These are phyloP conservation scores for Drosophila sechellia DNA, from an alignment of 1,140 invertebrate genomes.

Conservation along the genomic window DNA sequence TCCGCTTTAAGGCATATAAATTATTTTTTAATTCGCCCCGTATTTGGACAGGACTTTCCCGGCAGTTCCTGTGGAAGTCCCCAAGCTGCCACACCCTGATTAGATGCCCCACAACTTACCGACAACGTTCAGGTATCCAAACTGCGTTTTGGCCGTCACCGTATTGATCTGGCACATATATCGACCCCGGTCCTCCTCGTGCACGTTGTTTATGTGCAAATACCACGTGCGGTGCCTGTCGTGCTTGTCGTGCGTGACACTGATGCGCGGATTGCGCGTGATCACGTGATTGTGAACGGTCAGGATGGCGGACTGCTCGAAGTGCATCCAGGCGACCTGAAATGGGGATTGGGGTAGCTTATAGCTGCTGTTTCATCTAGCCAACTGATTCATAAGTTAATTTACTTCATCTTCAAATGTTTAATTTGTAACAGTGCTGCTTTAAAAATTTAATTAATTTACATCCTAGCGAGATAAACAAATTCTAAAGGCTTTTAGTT, in stretches of 20 bases:
- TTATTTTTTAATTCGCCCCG: slow-evolving; percentile 76
- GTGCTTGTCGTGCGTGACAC: slow-evolving; percentile 92
- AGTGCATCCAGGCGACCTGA: slow-evolving; percentile 98
- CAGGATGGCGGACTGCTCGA: slow-evolving; percentile 96
- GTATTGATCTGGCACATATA: slow-evolving; percentile 99
- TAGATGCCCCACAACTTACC: slow-evolving; percentile 88
- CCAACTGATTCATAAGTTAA: no score
- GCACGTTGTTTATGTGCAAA: slow-evolving; percentile 95
- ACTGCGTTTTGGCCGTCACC: slow-evolving; percentile 95
- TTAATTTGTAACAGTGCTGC: no score
- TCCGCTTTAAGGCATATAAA: slow-evolving; percentile 69
- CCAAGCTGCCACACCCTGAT: slow-evolving; percentile 35
- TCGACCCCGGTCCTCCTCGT: slow-evolving; percentile 94
- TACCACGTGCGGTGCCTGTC: slow-evolving; percentile 94
- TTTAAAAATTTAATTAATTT: background rate
- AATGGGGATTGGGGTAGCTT: slow-evolving; percentile 43
- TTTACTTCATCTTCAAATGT: no score
- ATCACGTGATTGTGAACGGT: slow-evolving; percentile 97
- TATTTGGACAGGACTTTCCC: slow-evolving; percentile 67
- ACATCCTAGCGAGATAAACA: background rate
- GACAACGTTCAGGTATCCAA: slow-evolving; percentile 96
- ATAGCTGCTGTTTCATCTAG: background rate
- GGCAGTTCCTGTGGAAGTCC: background rate
- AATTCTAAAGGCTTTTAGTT: slow-evolving; percentile 3
- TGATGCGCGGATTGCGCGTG: slow-evolving; percentile 95